phyloP scores from a whole-genome alignment of 2,888 invertebrate genomes.

The Cephalotes varians region DNA sequence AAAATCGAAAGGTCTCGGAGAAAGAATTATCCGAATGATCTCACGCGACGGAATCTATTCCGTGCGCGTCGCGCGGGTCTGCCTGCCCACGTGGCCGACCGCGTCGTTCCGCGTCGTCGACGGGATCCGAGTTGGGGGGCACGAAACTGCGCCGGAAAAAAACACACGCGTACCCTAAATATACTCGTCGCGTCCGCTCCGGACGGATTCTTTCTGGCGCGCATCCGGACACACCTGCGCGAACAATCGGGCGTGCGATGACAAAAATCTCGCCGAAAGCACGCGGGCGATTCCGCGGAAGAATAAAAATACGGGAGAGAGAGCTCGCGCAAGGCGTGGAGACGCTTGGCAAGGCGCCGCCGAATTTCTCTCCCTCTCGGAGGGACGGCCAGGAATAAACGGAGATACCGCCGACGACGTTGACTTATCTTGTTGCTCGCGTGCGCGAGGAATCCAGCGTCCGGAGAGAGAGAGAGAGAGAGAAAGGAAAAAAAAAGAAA shows the following conservation, averaged over 20 bases:
- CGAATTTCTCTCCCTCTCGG: constrained; percentile 68
- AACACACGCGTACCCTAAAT: constrained; percentile 1
- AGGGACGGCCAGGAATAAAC: constrained; percentile 81
- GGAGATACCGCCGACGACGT: constrained; percentile 70
- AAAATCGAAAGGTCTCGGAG: not conserved
- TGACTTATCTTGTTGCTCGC: constrained; percentile 68
- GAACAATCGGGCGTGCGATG: not conserved
- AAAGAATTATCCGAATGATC: not conserved
- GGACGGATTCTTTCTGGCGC: constrained; percentile 37
- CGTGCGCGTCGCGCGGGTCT: not conserved
- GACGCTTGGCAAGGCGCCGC: constrained; percentile 78
- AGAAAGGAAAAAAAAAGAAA: not conserved
- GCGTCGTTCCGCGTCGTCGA: too few species aligned
- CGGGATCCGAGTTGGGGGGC: not conserved
- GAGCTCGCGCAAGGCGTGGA: not conserved
- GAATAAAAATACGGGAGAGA: constrained; percentile 72
- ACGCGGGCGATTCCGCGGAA: constrained; percentile 51
- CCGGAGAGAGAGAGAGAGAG: constrained; percentile 42
- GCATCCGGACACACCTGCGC: constrained; percentile 22
- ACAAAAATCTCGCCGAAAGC: constrained; percentile 27
- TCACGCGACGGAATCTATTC: not conserved
- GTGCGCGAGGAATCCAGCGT: constrained; percentile 58
- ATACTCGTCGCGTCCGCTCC: not conserved
- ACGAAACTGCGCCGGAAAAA: not conserved
- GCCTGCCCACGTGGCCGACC: not conserved